Conservation (phyloP, 2,797 vertebrate genomes). For the Okamejei kenojei region DNA sequence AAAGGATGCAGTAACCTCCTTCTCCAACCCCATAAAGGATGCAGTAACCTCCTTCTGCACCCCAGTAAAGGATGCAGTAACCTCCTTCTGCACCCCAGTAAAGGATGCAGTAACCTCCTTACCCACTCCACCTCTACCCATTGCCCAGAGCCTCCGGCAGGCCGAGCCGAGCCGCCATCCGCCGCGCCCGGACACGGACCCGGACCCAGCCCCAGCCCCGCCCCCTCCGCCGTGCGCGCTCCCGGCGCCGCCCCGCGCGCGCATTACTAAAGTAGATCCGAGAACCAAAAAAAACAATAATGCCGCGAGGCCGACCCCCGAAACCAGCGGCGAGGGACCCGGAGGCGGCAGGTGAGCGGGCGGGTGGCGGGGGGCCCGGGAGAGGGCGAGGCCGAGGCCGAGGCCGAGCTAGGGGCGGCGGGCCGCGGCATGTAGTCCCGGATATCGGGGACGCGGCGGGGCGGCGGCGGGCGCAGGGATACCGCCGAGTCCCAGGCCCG, state of each 20-base stretch:
- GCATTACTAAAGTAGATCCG: too few relatives aligned
- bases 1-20: too few relatives aligned
- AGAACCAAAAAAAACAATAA: constrained; percentile 12
- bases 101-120: too few relatives aligned
- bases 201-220: not conserved
- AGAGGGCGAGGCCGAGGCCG: not conserved
- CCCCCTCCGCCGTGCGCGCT: not conserved
- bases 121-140: not conserved
- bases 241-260: not conserved
- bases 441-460: not conserved
- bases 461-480: not conserved
- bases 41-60: too few relatives aligned
- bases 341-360: constrained; percentile 14
- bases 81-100: too few relatives aligned
- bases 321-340: constrained; percentile 18
- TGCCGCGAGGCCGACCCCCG: constrained; percentile 39
- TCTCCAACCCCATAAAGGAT: too few relatives aligned
- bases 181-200: not conserved
- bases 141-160: not conserved
- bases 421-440: not conserved
- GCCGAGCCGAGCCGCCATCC: not conserved
- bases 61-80: too few relatives aligned
- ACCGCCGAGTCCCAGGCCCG: too few relatives aligned
- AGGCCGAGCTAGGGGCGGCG: not conserved
- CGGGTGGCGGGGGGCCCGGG: not conserved